Base-by-base conservation (phyloP, 2,797 vertebrate genomes). In the Sparus aurata region DNA sequence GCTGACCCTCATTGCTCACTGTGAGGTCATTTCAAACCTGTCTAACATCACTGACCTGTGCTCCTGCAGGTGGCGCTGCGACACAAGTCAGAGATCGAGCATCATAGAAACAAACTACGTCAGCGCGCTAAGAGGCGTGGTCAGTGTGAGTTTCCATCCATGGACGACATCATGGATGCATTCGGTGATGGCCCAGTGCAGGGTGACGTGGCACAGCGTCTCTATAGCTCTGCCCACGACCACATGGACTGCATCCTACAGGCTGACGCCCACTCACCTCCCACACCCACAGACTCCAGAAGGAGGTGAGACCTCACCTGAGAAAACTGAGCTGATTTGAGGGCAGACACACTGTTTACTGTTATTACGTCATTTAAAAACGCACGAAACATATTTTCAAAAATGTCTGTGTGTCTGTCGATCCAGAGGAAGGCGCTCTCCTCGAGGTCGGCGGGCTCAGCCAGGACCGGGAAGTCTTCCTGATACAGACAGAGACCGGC, bases 191-290 rank as follows among this genome's bases (percentile, higher is more conserved):
- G 96, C 61, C 96, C 96, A 8, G 97, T 97, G 58, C 97, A 97
- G 60, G 87, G 81, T 0, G 92, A 88, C 16, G 83, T 27, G 0
- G 92, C 89, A 0, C 97, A 97, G 87, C 95, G 97, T 3, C 96
- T 99, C 72, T 99, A 99, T 69, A 97, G 97, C 82, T 96, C 97
- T 54, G 97, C 97, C 12, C 97, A 99, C 70, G 97, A 98, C 95
- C 97, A 99, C 93, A 98, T 99, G 83, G 98, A 99, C 94, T 97
- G 97, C 93, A 98, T 99, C 88, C 95, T 99, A 82, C 96, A 98
- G 89, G 94, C 96, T 2, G 96, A 97, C 5, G 90, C 92, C 75
- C 87, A 85, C 53, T 95, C 96, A 18, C 95, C 97, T 0, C 96
- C 96, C 0, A 95, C 97, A 20, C 97, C 97, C 80, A 93, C 95